phyloP scores from a whole-genome alignment of 2,113 vertebrate species.

The Sebastes schlegelii region DNA sequence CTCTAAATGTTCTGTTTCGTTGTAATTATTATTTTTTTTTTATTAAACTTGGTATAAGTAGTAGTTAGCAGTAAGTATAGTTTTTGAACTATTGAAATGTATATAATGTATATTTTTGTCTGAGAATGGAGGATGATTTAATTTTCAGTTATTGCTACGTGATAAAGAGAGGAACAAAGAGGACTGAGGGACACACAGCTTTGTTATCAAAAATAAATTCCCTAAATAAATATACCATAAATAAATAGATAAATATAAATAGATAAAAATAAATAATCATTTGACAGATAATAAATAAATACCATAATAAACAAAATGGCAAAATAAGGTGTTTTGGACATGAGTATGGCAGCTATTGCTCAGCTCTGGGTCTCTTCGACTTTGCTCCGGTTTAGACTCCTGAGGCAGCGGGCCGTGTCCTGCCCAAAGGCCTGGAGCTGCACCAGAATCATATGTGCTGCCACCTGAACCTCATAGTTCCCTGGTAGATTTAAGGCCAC shows the following conservation, averaged over 20 bases:
- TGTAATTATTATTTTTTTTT: background rate
- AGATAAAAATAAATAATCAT: slow-evolving; percentile 53
- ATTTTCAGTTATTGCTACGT: background rate
- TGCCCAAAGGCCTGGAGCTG: slow-evolving; percentile 74
- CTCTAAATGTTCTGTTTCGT: background rate
- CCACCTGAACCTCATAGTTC: slow-evolving; percentile 75
- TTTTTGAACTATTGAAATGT: background rate
- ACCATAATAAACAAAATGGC: slow-evolving; percentile 15
- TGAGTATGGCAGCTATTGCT: background rate
- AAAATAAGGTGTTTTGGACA: slow-evolving; percentile 1
- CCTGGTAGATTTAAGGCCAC: slow-evolving; percentile 34
- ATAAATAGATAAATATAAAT: slow-evolving; percentile 70
- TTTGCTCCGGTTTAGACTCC: slow-evolving; percentile 31
- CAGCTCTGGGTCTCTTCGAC: slow-evolving; percentile 46
- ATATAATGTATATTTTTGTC: background rate
- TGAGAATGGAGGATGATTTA: background rate
- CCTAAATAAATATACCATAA: slow-evolving; percentile 59
- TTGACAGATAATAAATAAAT: slow-evolving; percentile 44
- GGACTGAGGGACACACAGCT: background rate
- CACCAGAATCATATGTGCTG: slow-evolving; percentile 76
- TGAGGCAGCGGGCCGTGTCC: slow-evolving; percentile 67
- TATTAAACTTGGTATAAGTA: background rate
- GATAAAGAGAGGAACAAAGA: background rate
- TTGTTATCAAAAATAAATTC: slow-evolving; percentile 34
- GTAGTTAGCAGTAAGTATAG: background rate